Conservation (phyloP, 1,140 invertebrate genomes). For the Antheraea pernyi region DNA sequence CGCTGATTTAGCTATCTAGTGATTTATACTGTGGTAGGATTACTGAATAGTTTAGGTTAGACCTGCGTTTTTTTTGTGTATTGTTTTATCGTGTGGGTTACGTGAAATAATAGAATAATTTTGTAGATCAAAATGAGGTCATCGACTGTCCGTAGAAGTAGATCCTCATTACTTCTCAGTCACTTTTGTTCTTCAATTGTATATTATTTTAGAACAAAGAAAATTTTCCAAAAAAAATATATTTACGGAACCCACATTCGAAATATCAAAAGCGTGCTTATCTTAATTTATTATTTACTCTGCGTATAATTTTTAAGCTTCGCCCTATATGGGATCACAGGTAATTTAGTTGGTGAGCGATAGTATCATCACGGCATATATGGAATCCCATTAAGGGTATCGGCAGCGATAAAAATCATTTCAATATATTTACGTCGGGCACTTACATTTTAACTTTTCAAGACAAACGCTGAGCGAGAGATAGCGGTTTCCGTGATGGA, state of each 20-base stretch:
- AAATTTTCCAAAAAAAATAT: no score
- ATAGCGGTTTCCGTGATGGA: not conserved
- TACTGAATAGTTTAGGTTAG: no score
- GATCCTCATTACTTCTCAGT: no score
- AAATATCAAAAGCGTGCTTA: not conserved
- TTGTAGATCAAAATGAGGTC: no score
- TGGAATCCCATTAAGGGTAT: slow-evolving; percentile 48
- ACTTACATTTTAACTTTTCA: not conserved
- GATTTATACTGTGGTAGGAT: no score
- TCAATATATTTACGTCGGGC: not conserved
- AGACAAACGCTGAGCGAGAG: not conserved
- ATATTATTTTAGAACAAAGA: no score
- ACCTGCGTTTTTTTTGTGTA: no score
- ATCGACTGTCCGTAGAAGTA: no score
- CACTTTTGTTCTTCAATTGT: no score
- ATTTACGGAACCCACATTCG: not conserved
- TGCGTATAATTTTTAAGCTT: not conserved
- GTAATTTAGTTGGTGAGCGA: not conserved
- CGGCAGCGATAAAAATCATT: slow-evolving; percentile 44
- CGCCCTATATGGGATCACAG: not conserved
- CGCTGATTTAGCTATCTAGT: no score
- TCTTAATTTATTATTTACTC: not conserved
- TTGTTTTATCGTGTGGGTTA: no score
- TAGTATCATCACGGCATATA: slow-evolving; percentile 43
- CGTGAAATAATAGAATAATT: no score